Base-by-base conservation (phyloP, 2,797 vertebrate genomes). In the Margarornis squamiger region DNA sequence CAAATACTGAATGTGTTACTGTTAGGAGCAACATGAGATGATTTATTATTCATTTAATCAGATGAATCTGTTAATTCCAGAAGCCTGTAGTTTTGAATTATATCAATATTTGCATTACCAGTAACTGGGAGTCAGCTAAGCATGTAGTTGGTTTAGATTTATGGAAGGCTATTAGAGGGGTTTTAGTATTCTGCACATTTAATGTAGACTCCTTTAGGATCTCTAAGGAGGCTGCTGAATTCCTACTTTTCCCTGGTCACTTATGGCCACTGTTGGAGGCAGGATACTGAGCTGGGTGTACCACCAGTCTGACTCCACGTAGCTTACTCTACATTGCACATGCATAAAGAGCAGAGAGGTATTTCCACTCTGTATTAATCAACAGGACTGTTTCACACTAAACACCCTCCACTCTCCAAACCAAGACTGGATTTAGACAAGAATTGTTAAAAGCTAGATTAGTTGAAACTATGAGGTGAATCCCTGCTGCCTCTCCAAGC, bases 1-100 rank as follows among this genome's bases (percentile, higher is more conserved):
- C 98, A 98, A 98, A 98, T 98, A 84, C 39, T 77, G 80, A 95
- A 96, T 95, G 82, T 94, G 89, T 97, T 97, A 95, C 95, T 96
- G 93, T 95, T 95, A 95, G 82, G 61, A 88, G 96, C 96, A 97
- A 62, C 48, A 67, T 21, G 90, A 97, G 96, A 97, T 96, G 93
- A 93, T 93, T 88, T 96, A 75, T 94, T 96, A 81, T 88, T 90
- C 84, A 94, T 97, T 93, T 96, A 97, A 97, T 97, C 96, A 98
- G 97, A 96, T 95, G 59, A 96, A 93, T 93, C 96, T 85, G 86
- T 96, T 97, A 95, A 90, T 88, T 96, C 48, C 83, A 83, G 83
- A 94, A 94, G 92, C 77, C 77, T 59, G 61, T 16, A 48, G 58
- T 78, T 97, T 97, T 95, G 96, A 97, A 95, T 96, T 93, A 51